Evolutionary conservation across 2,797 vertebrate species (phyloP).

Genomic region (Mus spretus): DNA sequence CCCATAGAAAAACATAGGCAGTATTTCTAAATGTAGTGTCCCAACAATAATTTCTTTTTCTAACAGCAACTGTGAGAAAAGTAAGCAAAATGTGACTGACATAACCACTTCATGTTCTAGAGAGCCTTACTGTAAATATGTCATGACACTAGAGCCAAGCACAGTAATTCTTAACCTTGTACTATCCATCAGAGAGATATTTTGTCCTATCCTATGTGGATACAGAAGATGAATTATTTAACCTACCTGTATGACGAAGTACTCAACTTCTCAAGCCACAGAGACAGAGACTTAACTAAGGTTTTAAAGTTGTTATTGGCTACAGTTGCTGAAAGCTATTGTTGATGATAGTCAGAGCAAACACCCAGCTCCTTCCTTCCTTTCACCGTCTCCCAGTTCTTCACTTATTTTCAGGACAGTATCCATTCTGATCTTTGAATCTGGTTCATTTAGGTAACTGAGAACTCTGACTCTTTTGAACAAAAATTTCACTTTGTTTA

Average conservation of each 20-base stretch:
- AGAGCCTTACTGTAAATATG: not conserved
- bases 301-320: not conserved
- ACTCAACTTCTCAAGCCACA: not conserved
- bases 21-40: slow-evolving; percentile 31
- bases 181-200: slow-evolving; percentile 12
- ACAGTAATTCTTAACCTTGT: slow-evolving; percentile 1
- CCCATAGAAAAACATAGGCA: not conserved
- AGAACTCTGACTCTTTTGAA: not conserved
- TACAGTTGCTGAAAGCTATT: not conserved
- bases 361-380: not conserved
- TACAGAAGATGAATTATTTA: slow-evolving; percentile 30
- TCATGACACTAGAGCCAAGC: not conserved
- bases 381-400: not conserved
- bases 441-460: not conserved
- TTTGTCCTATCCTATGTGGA: not conserved
- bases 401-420: slow-evolving; percentile 17
- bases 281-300: not conserved
- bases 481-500: slow-evolving; percentile 60
- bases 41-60: slow-evolving; percentile 45
- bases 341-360: not conserved
- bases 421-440: slow-evolving; percentile 1
- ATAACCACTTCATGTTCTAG: slow-evolving; percentile 36
- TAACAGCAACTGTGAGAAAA: not conserved
- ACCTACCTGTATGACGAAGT: not conserved
- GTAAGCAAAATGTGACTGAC: not conserved